A percentile compares a stretch with the other conserved stretches of the same genome.
Evolutionary conservation across 2,113 vertebrate species (phyloP).

Genomic region (Trematomus loennbergii): DNA sequence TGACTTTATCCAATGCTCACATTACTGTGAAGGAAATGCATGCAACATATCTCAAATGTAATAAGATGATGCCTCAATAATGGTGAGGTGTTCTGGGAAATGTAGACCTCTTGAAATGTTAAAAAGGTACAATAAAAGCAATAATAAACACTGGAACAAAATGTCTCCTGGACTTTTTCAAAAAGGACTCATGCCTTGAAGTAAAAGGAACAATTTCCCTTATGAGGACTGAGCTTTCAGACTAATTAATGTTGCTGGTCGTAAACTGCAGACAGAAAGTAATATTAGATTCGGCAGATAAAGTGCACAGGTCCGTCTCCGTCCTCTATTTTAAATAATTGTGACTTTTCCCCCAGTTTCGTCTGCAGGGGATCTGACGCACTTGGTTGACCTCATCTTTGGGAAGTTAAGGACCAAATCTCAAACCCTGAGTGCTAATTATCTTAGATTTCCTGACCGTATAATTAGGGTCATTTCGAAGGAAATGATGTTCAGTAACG

Average conservation of each 20-base stretch:
- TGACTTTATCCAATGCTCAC: too few species aligned
- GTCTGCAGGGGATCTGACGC: slow-evolving; percentile 7
- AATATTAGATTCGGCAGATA: neutral
- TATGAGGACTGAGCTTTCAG: neutral
- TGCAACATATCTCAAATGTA: too few species aligned
- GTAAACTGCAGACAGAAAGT: neutral
- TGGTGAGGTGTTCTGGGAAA: slow-evolving; percentile 12
- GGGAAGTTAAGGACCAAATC: slow-evolving; percentile 48
- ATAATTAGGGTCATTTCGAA: slow-evolving; percentile 70
- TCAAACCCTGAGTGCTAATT: slow-evolving; percentile 66
- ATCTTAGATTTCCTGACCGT: slow-evolving; percentile 58
- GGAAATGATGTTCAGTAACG: slow-evolving; percentile 60
- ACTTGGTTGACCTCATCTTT: slow-evolving; percentile 47
- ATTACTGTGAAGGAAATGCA: too few species aligned
- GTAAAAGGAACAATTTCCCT: too few species aligned
- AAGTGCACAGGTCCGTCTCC: neutral
- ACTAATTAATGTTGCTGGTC: neutral
- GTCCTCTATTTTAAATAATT: neutral
- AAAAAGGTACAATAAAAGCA: too few species aligned
- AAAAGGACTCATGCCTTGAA: neutral
- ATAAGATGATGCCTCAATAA: too few species aligned
- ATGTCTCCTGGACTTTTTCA: too few species aligned
- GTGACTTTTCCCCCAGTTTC: neutral
- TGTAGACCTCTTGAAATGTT: neutral
- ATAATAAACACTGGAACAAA: neutral